Evolutionary conservation across 2,888 invertebrate genomes (phyloP).

Genomic region (Morpho helenor): DNA sequence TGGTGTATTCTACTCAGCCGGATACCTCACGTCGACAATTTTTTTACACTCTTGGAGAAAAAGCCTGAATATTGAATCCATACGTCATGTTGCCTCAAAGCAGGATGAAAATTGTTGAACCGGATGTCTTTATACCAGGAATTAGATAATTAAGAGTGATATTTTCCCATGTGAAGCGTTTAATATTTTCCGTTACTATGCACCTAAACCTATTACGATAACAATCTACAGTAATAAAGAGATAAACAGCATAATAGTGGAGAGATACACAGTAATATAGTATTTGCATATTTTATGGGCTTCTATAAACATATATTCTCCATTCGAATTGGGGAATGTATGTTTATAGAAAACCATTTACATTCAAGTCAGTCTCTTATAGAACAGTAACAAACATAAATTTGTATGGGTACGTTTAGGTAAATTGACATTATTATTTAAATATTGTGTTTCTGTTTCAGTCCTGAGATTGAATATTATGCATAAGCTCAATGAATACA

Average conservation of each 20-base stretch:
- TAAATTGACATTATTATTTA: slow-evolving; percentile 34
- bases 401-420: slow-evolving; percentile 33
- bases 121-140: too few species aligned
- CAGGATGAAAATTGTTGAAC: too few species aligned
- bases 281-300: neutral
- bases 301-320: slow-evolving; percentile 5
- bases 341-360: slow-evolving; percentile 27
- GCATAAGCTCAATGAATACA: too few species aligned
- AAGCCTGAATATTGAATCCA: too few species aligned
- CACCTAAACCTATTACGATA: too few species aligned
- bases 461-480: neutral
- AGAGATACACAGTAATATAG: neutral
- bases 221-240: neutral
- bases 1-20: too few species aligned
- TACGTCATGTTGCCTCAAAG: too few species aligned
- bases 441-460: slow-evolving; percentile 25
- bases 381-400: slow-evolving; percentile 52
- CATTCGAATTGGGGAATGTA: slow-evolving; percentile 30
- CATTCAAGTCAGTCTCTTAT: slow-evolving; percentile 35
- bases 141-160: too few species aligned
- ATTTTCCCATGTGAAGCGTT: too few species aligned
- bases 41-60: too few species aligned
- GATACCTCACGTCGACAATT: too few species aligned
- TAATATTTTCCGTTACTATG: too few species aligned
- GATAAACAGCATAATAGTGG: neutral